Evolutionary conservation across 2,888 invertebrate genomes (phyloP), one percentile per base, ranked within the genome.

Genomic region (Sepiola atlantica): DNA sequence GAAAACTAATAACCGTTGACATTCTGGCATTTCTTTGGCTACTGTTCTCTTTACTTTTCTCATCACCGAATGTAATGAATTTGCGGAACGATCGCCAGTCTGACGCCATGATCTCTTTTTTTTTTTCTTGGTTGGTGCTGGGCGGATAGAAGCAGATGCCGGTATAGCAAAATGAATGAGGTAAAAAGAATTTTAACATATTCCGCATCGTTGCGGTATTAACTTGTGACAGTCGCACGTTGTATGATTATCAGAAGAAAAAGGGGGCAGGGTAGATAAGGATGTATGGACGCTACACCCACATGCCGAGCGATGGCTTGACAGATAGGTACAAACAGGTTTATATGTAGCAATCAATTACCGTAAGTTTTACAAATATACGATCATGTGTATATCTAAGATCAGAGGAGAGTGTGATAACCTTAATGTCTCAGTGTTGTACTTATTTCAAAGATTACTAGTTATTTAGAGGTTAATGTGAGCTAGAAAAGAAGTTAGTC

Each of bases 31-130:
- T 77, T 77, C 77, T n/a, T 77, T 77, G 0, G 77, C 77, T 77
- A 77, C 0, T n/a, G n/a, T 32, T 77, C 77, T 77, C 32, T n/a
- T 18, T n/a, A 4, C n/a, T 77, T 32, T 77, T 77, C 77, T 77
- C 14, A n/a, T n/a, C 77, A n/a, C 77, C 32, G 77, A 77, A 77
- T 77, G 77, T 77, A 77, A 77, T 77, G 77, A 77, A 77, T 77
- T n/a, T 77, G 77, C n/a, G 16, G 77, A 77, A 77, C 77, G 77
- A 77, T 77, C 77, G 77, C 77, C 77, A 77, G 77, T 77, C 77
- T 77, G 77, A 77, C 77, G 77, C 77, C 77, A 77, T 77, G 1
- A 45, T 45, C 45, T 45, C 8, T n/a, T n/a, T 77, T 77, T 77
- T 61, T 77, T 28, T 77, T 77, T 77, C 77, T 77, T 77, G n/a